Conservation (phyloP, 2,888 invertebrate species). For the Stegophylla sp. region DNA sequence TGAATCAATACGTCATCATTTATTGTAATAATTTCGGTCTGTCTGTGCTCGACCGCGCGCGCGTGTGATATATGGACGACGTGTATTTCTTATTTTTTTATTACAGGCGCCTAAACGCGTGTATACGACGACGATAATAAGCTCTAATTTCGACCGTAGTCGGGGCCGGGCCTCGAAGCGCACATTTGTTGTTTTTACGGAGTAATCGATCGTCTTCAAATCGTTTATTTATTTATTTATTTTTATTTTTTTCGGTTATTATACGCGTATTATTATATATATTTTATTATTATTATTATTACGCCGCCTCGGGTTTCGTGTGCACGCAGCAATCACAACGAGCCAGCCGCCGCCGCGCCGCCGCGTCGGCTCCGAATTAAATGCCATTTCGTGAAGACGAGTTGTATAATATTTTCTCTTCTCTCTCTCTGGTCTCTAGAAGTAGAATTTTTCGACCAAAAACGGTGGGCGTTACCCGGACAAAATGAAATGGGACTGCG, state of each 20-base stretch:
- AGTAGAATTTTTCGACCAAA: slow-evolving; percentile 44
- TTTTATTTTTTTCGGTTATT: not conserved
- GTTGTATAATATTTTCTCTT: not conserved
- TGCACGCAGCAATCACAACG: slow-evolving; percentile 51
- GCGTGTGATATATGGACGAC: slow-evolving; percentile 51
- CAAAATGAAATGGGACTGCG: slow-evolving; percentile 57
- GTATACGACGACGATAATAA: slow-evolving; percentile 17
- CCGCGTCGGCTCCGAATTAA: slow-evolving; percentile 31
- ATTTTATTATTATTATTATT: slow-evolving; percentile 28
- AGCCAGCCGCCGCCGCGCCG: not conserved
- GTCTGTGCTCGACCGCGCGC: not conserved
- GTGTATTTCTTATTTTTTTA: no score
- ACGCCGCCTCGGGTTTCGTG: slow-evolving; percentile 46
- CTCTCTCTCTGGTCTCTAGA: slow-evolving; percentile 21
- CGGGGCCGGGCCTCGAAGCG: slow-evolving; percentile 27
- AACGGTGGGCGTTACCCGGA: slow-evolving; percentile 56
- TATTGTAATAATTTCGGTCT: slow-evolving; percentile 16
- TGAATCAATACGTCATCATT: slow-evolving; percentile 14
- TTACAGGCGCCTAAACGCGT: slow-evolving; percentile 24
- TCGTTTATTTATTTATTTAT: not conserved
- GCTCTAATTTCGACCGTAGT: slow-evolving; percentile 48
- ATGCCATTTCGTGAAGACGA: slow-evolving; percentile 48
- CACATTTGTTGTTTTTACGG: slow-evolving; percentile 51
- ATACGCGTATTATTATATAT: no score
- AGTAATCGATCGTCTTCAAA: slow-evolving; percentile 17